Conservation (phyloP, 2,113 vertebrate species). For the Eulacestoma nigropectus region DNA sequence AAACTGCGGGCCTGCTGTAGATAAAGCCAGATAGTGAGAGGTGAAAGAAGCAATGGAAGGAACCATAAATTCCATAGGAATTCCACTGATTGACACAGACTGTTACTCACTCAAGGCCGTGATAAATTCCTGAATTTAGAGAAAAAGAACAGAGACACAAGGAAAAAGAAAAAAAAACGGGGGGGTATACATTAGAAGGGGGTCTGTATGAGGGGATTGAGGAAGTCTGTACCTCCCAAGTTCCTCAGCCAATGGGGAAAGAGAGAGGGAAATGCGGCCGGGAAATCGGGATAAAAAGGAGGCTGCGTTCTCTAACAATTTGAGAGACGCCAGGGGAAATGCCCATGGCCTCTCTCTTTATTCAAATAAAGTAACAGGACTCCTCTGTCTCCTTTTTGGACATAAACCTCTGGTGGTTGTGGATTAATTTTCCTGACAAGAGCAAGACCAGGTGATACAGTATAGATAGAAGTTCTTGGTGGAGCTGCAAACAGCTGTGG, state of each 20-base stretch:
- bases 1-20: not conserved
- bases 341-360: not conserved
- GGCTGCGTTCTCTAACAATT: not conserved
- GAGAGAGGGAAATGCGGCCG: not conserved
- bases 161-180: not conserved
- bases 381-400: not conserved
- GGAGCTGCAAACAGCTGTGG: not conserved
- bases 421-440: not conserved
- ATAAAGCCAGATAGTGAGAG: not conserved
- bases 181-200: not conserved
- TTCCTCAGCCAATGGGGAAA: not conserved
- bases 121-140: not conserved
- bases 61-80: not conserved
- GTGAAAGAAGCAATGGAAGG: not conserved
- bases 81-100: not conserved
- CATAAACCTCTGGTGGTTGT: not conserved
- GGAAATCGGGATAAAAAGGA: not conserved
- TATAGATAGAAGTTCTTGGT: not conserved
- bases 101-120: not conserved
- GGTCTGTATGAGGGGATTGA: rapidly evolving
- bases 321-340: not conserved
- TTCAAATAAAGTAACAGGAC: not conserved
- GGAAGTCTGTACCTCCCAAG: not conserved
- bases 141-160: not conserved
- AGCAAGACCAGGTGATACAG: not conserved